Evolutionary conservation across 2,888 invertebrate genomes (phyloP).

Genomic region (Tachina lurida): DNA sequence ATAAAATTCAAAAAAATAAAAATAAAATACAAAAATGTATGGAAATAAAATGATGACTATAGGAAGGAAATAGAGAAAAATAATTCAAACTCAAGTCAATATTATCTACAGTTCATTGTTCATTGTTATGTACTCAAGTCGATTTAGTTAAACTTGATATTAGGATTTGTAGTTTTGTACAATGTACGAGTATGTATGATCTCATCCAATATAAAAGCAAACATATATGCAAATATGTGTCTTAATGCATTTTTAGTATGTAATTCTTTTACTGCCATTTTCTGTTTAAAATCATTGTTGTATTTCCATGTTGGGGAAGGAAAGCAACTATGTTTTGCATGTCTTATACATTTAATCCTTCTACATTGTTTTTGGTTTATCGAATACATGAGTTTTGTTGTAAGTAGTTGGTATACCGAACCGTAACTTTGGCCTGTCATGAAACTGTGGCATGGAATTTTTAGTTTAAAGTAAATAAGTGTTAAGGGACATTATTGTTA

Average conservation of each 20-base stretch:
- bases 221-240: background rate
- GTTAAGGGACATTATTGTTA: too few relatives aligned
- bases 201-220: background rate
- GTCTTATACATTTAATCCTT: slow-evolving; percentile 9
- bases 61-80: slow-evolving; percentile 50
- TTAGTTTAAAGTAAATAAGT: too few relatives aligned
- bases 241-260: too few relatives aligned
- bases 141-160: slow-evolving; percentile 13
- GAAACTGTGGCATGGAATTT: too few relatives aligned
- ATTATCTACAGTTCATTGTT: slow-evolving; percentile 55
- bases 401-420: background rate
- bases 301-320: background rate
- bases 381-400: background rate
- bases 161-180: background rate
- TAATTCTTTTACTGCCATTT: background rate
- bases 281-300: slow-evolving; percentile 5
- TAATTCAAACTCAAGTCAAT: slow-evolving; percentile 61
- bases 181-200: background rate
- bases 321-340: background rate
- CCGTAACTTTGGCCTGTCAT: slow-evolving; percentile 23
- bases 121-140: slow-evolving; percentile 41
- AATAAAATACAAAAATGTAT: background rate
- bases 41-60: slow-evolving; percentile 14
- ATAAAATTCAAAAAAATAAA: background rate
- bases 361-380: background rate